Evolutionary conservation across 1,140 invertebrate genomes (phyloP).

Genomic region (Drosophila carrolli): DNA sequence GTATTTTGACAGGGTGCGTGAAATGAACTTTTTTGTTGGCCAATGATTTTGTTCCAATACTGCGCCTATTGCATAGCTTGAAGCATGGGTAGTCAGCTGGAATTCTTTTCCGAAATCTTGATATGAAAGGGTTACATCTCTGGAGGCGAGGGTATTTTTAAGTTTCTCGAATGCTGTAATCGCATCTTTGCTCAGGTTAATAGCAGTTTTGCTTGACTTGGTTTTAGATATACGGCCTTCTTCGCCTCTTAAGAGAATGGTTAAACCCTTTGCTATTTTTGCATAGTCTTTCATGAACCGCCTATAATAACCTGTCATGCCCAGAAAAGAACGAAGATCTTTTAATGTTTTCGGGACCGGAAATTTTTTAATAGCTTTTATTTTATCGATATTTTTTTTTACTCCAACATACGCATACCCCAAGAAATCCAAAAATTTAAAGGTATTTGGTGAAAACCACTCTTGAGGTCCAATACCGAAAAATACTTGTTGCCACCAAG

Average conservation of each 20-base stretch:
- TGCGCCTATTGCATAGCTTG: too few species aligned
- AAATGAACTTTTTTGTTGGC: too few species aligned
- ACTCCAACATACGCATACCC: neutral
- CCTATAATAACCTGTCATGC: conserved; percentile 1
- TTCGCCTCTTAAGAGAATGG: too few species aligned
- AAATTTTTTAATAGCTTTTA: neutral
- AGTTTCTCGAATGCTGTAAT: neutral
- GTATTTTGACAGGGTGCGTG: too few species aligned
- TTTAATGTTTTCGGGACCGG: neutral
- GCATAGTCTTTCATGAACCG: neutral
- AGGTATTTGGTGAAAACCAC: neutral
- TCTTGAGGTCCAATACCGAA: neutral
- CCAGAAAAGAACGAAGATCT: neutral
- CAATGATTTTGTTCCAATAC: too few species aligned
- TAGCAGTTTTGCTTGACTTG: neutral
- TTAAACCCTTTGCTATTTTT: too few species aligned
- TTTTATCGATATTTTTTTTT: neutral
- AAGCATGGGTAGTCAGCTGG: too few species aligned
- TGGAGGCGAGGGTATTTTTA: neutral
- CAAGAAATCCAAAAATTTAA: neutral
- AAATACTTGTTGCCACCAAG: neutral
- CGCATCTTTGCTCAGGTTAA: neutral
- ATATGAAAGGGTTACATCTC: too few species aligned
- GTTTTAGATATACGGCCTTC: neutral
- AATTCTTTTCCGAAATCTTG: too few species aligned